Base-by-base conservation (phyloP, 2,113 vertebrate genomes). In the Gymnorhina tibicen region DNA sequence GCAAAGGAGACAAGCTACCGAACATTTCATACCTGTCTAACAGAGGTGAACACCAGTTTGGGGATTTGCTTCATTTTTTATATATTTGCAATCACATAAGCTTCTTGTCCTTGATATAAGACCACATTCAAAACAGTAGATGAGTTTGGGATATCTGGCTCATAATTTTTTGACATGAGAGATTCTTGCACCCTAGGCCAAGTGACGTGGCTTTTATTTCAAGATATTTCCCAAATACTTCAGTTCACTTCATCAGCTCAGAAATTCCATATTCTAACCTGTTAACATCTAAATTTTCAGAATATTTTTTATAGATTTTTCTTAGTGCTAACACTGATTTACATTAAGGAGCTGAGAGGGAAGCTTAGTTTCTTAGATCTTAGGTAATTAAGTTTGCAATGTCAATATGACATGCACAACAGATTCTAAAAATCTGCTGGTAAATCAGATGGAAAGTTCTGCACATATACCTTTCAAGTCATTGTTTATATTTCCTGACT, bases 401-500 rank as follows among this genome's bases (percentile, higher is more conserved):
- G 83, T 93, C 93, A 95, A 59, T 85, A 91, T 92, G 80, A 94
- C 73, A 96, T 69, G 87, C 93, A 87, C 32, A 13, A 92, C 69
- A 94, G 91, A 85, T 93, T 95, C 69, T 87, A 92, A 93, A 69
- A 85, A 85, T 87, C 60, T 83, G 79, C 94, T 85, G 75, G 53
- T 84, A 97, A 95, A 95, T 95, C 89, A 97, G 52, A 60, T 53
- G 59, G 39, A 67, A 96, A 77, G 70, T 76, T 89, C 50, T 92
- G 33, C 56, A 77, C 49, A 41, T 75, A 63, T 26, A 95, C 67
- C 87, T 96, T 97, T 96, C 86, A 84, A 95, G 89, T 81, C 46
- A 80, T 83, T 96, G 89, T 96, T 95, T 96, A 83, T 73, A 84
- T 64, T 95, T 97, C 80, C 94, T 95, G 82, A 60, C 85, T 91